These are phyloP conservation scores for Tiaroga cobitis DNA, from an alignment of 2,797 vertebrate species.

Conservation along the genomic window DNA sequence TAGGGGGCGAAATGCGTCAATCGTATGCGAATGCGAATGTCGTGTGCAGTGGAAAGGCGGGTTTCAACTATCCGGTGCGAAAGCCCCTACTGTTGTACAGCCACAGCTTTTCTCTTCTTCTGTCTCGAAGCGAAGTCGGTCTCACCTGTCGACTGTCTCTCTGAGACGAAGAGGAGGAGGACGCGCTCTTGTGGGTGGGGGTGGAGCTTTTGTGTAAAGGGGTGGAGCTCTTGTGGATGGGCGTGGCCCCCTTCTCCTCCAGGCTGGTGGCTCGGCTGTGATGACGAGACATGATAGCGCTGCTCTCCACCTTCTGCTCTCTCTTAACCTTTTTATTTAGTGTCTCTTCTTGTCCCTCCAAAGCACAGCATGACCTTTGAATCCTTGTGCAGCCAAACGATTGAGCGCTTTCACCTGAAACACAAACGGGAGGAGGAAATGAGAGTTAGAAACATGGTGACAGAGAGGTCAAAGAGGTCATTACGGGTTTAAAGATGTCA, in stretches of 20 bases:
- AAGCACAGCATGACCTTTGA: constrained; percentile 42
- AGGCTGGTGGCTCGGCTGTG: constrained; percentile 87
- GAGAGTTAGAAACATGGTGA: neutral
- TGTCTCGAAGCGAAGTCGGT: too few species aligned
- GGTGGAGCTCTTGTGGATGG: constrained; percentile 83
- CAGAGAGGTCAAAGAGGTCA: neutral
- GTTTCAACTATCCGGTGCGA: too few species aligned
- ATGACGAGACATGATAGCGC: constrained; percentile 74
- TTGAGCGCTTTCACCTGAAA: constrained; percentile 47
- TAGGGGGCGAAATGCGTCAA: too few species aligned
- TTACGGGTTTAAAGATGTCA: neutral
- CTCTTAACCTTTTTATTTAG: constrained; percentile 10
- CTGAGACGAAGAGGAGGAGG: constrained; percentile 91
- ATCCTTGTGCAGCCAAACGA: constrained; percentile 17
- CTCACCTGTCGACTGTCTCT: constrained; percentile 95
- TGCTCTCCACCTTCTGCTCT: constrained; percentile 9
- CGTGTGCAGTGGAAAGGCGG: too few species aligned
- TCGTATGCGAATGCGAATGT: too few species aligned
- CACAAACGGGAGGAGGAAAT: constrained; percentile 5
- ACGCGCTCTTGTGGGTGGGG: constrained; percentile 95
- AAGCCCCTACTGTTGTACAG: too few species aligned
- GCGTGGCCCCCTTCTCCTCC: constrained; percentile 87
- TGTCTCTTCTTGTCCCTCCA: constrained; percentile 1
- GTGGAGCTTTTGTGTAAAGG: constrained; percentile 87
- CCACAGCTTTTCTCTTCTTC: too few species aligned